Evolutionary conservation across 2,888 invertebrate genomes (phyloP).

Genomic region (Synergus umbraculus): DNA sequence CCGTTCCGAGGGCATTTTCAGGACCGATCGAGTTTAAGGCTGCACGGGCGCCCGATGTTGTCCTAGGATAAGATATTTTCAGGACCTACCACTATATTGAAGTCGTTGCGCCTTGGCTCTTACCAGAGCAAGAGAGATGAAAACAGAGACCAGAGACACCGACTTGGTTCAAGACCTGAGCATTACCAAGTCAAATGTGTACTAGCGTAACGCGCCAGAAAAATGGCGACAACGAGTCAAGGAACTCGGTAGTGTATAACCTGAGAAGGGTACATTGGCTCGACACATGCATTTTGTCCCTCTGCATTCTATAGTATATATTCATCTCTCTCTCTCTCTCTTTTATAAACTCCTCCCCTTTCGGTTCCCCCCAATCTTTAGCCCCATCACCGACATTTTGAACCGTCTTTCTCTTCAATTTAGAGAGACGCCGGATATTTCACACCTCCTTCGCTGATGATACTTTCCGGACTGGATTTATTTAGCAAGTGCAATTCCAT

Average conservation of each 20-base stretch:
- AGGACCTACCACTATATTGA: slow-evolving; percentile 69
- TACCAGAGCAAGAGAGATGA: slow-evolving; percentile 29
- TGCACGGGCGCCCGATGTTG: slow-evolving; percentile 10
- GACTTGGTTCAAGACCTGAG: slow-evolving; percentile 58
- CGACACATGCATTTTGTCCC: not conserved
- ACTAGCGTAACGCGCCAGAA: slow-evolving; percentile 62
- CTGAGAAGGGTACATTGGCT: slow-evolving; percentile 67
- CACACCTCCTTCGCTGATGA: slow-evolving; percentile 48
- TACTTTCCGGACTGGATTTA: slow-evolving; percentile 57
- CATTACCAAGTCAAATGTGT: slow-evolving; percentile 76
- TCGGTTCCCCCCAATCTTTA: not conserved
- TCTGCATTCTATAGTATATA: slow-evolving; percentile 34
- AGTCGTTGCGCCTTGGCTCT: slow-evolving; percentile 59
- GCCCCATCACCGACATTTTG: slow-evolving; percentile 41
- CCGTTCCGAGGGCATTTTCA: slow-evolving; percentile 42
- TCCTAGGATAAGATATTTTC: slow-evolving; percentile 57
- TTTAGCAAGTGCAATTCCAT: slow-evolving; percentile 56
- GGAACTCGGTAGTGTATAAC: slow-evolving; percentile 55
- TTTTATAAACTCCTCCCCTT: not conserved
- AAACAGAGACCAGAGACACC: not conserved
- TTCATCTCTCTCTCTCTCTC: slow-evolving; percentile 34
- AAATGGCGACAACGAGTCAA: slow-evolving; percentile 66
- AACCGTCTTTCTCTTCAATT: slow-evolving; percentile 60
- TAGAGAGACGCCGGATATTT: slow-evolving; percentile 59
- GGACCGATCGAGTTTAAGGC: not conserved